phyloP scores from a whole-genome alignment of 2,113 vertebrate species.

The Tachysurus vachellii region DNA sequence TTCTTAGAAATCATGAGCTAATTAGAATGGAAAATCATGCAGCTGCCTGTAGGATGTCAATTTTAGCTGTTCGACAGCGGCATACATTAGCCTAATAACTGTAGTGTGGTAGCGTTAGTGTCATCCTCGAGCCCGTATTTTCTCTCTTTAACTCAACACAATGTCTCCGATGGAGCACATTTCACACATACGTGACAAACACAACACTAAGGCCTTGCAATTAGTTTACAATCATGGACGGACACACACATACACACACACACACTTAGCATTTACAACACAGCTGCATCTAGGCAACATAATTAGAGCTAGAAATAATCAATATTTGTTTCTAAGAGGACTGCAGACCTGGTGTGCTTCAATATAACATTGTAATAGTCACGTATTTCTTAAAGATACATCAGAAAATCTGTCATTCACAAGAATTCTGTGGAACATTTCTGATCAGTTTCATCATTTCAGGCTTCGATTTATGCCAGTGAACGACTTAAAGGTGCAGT shows the following conservation, averaged over 20 bases:
- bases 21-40: conserved; percentile 34
- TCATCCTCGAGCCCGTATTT: conserved; percentile 59
- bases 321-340: background rate
- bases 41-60: conserved; percentile 8
- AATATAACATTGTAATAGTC: background rate
- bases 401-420: background rate
- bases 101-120: conserved; percentile 51
- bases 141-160: conserved; percentile 53
- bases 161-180: background rate
- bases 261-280: background rate
- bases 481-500: background rate
- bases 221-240: background rate
- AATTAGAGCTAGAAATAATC: background rate
- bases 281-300: background rate
- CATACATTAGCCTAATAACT: conserved; percentile 37
- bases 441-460: background rate
- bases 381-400: background rate
- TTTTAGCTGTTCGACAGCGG: background rate
- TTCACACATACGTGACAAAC: conserved; percentile 15
- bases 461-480: background rate
- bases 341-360: background rate
- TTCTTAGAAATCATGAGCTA: conserved; percentile 20
- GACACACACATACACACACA: background rate
- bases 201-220: conserved; percentile 7
- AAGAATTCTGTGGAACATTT: background rate